Conservation (phyloP, 1,140 invertebrate genomes). For the Scaptomyza hsui region DNA sequence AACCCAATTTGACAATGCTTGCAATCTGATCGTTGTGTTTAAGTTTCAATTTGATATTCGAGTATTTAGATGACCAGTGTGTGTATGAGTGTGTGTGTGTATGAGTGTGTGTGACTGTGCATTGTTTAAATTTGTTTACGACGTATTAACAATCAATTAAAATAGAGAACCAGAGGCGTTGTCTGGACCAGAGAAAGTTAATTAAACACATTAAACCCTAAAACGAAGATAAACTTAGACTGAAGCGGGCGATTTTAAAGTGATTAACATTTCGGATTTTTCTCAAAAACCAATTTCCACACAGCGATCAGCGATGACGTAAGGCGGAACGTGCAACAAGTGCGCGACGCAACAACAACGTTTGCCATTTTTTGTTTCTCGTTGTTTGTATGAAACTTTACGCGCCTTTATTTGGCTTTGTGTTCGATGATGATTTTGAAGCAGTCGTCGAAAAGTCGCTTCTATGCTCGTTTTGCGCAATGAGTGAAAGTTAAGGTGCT, state of each 20-base stretch:
- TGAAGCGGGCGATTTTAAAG: too few relatives aligned
- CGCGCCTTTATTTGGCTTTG: neutral
- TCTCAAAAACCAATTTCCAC: too few relatives aligned
- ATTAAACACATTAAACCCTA: neutral
- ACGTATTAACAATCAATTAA: neutral
- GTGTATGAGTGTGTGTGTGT: too few relatives aligned
- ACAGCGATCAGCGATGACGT: neutral
- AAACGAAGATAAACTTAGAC: too few relatives aligned
- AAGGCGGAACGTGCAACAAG: neutral
- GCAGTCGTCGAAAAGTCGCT: neutral
- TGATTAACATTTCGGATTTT: too few relatives aligned
- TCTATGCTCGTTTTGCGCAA: neutral
- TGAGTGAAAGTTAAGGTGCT: slow-evolving; percentile 1
- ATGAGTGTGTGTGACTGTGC: too few relatives aligned
- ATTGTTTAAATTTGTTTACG: too few relatives aligned
- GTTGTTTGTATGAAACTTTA: neutral
- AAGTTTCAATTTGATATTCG: neutral
- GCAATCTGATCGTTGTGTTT: neutral
- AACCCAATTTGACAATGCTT: neutral
- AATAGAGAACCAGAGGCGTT: neutral
- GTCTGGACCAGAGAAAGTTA: neutral
- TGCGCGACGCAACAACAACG: neutral
- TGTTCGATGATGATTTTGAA: neutral
- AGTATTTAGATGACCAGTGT: neutral
- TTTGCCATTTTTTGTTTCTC: neutral